Evolutionary conservation across 2,797 vertebrate genomes (phyloP).

Genomic region (Enteromius treurensis): DNA sequence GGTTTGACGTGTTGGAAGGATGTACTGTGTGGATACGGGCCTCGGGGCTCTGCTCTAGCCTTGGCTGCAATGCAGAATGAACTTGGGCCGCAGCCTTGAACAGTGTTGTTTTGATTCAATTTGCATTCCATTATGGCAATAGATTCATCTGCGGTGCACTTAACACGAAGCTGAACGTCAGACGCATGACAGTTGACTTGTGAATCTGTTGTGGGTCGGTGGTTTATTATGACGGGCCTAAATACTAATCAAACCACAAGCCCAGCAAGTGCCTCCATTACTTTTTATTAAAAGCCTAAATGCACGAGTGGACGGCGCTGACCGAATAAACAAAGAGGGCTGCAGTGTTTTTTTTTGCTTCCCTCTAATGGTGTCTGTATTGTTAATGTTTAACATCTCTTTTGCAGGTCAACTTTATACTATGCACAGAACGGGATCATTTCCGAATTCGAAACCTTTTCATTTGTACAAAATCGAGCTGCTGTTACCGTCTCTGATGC

Average conservation of each 20-base stretch:
- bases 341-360: slow-evolving; percentile 22
- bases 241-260: slow-evolving; percentile 29
- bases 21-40: neutral
- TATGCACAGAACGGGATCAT: slow-evolving; percentile 35
- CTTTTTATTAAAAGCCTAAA: slow-evolving; percentile 55
- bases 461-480: slow-evolving; percentile 52
- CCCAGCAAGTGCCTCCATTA: slow-evolving; percentile 54
- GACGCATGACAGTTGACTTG: slow-evolving; percentile 21
- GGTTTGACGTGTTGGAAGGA: slow-evolving; percentile 26
- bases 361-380: slow-evolving; percentile 50
- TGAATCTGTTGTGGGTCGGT: slow-evolving; percentile 26
- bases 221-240: slow-evolving; percentile 36
- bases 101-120: slow-evolving; percentile 53
- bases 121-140: slow-evolving; percentile 49
- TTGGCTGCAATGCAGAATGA: slow-evolving; percentile 28
- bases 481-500: slow-evolving; percentile 39
- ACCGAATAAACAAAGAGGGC: slow-evolving; percentile 52
- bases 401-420: slow-evolving; percentile 42
- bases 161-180: slow-evolving; percentile 33
- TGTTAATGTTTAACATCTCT: slow-evolving; percentile 56
- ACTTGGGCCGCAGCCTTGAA: slow-evolving; percentile 43
- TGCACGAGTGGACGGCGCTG: slow-evolving; percentile 46
- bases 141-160: slow-evolving; percentile 49
- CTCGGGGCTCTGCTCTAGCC: slow-evolving; percentile 19
- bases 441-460: slow-evolving; percentile 33